Base-by-base conservation (phyloP, 2,888 invertebrate genomes). In the Lochmaea crataegi region DNA sequence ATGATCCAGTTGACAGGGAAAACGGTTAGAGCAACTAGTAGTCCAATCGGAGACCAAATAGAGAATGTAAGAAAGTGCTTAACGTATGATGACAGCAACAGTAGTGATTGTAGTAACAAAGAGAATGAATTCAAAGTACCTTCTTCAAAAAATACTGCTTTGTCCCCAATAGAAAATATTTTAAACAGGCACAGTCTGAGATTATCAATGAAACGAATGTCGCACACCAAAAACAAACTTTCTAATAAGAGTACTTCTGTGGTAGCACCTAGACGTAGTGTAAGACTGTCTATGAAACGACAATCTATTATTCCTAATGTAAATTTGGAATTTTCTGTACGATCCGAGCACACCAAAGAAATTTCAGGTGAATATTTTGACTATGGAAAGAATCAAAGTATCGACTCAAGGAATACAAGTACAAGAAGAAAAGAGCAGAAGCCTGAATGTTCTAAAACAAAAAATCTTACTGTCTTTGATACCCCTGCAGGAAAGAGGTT, bases 1-100 rank as follows among this genome's bases (percentile, higher is more conserved):
- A 73, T 83, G 56, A 75, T 78, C 9, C 81, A 82, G 65, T 71
- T 81, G 14, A 78, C 80, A 12, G 67, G 63, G 45, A 76, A 76
- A 73, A 72, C 71, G 22, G 61, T 74, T 4, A 77, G 73, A 70
- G 80, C 79, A 32, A 78, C 81, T 22, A 83, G 82, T 69, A 83
- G 82, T 73, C 83, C 82, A 3, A 78, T 83, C 32, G 75, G 75
- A n/a, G 72, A 75, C 6, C 41, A 63, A 5, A 65, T 72, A 16
- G 64, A 57, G 10, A 74, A 74, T 41, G 72, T 76, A 14, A 75
- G 73, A 63, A 78, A 76, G 68, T 7, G 32, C 16, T 42, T 63
- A 76, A 73, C 69, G 16, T 78, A 79, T 65, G 77, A 73, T 22
- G 45, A 72, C 16, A 61, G 66, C 11, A 10, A 18, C 1, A 16